These are phyloP conservation scores for Ferrisia virgata DNA, from an alignment of 2,888 invertebrate genomes.

Conservation along the genomic window DNA sequence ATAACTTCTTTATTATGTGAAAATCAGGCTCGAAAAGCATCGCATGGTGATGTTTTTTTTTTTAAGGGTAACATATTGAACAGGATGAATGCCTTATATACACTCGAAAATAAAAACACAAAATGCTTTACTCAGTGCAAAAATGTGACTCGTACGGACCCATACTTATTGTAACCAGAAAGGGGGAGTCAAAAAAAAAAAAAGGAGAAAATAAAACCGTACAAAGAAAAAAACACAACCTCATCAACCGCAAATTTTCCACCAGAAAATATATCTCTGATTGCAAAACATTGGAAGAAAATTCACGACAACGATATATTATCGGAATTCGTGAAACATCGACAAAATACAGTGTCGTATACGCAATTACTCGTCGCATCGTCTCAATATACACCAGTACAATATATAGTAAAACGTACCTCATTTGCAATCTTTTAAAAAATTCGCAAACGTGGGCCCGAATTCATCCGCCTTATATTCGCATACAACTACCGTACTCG, in stretches of 20 bases:
- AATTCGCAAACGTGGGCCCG: not conserved
- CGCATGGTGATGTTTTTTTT: too few species aligned
- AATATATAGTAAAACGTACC: conserved; percentile 9
- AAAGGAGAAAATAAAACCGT: not conserved
- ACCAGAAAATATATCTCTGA: not conserved
- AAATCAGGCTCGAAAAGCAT: too few species aligned
- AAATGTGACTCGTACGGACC: not conserved
- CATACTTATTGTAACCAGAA: not conserved
- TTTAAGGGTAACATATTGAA: too few species aligned
- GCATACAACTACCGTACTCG: not conserved
- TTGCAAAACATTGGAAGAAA: not conserved
- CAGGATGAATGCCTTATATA: too few species aligned
- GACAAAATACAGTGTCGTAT: not conserved
- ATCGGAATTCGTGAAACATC: not conserved
- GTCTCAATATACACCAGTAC: not conserved
- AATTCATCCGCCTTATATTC: not conserved
- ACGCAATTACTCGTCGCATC: not conserved
- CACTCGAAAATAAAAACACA: too few species aligned
- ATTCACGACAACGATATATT: not conserved
- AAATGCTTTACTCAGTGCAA: not conserved
- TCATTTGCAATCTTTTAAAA: conserved; percentile 6
- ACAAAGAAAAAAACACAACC: not conserved
- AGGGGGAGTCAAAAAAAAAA: too few species aligned
- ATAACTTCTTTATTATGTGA: too few species aligned
- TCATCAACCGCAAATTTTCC: not conserved